Evolutionary conservation across 2,797 vertebrate species (phyloP).

Genomic region (Tenualosa ilisha): DNA sequence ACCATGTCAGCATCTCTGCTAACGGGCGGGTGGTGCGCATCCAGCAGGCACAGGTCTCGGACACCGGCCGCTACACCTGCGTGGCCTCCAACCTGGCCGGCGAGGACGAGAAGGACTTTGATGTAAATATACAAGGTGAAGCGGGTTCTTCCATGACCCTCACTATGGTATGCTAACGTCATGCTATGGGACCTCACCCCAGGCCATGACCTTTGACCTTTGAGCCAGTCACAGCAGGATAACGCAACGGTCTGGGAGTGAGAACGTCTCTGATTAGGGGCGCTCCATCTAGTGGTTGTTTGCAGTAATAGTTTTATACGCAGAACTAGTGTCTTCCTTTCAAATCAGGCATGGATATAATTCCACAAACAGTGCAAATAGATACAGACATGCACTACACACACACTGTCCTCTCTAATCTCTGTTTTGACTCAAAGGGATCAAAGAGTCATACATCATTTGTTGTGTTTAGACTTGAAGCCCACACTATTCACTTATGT

Average conservation of each 20-base stretch:
- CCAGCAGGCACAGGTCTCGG: conserved; percentile 86
- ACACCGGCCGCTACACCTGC: conserved; percentile 94
- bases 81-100: conserved; percentile 92
- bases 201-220: not conserved
- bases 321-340: not conserved
- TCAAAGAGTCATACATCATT: too few relatives aligned
- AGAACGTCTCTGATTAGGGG: not conserved
- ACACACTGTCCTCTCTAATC: not conserved
- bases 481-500: too few relatives aligned
- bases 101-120: conserved; percentile 97
- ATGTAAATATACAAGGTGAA: conserved; percentile 99
- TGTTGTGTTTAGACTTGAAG: too few relatives aligned
- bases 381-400: not conserved
- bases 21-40: conserved; percentile 84
- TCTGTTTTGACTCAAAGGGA: not conserved
- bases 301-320: not conserved
- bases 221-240: not conserved
- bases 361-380: not conserved
- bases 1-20: conserved; percentile 77
- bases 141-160: conserved; percentile 54
- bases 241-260: not conserved
- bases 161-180: not conserved
- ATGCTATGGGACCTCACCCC: not conserved
- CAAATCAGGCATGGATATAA: not conserved
- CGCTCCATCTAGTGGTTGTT: conserved; percentile 2